Conservation (phyloP, 2,797 vertebrate genomes). For the Megalops cyprinoides region DNA sequence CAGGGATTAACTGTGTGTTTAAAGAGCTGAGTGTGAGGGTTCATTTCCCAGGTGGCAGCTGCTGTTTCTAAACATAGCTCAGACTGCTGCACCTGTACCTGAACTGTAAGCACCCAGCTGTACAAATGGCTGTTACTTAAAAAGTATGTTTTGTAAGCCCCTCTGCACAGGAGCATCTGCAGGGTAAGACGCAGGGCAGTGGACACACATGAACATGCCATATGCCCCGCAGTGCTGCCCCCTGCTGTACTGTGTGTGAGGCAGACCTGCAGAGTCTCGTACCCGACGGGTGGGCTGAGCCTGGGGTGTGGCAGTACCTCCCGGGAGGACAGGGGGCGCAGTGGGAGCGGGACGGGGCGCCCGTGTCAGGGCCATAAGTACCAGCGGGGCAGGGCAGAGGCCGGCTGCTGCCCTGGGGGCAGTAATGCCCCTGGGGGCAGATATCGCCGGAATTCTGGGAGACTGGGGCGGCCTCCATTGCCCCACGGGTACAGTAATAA, state of each 20-base stretch:
- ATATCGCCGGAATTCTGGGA: constrained; percentile 78
- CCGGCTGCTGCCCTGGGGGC: constrained; percentile 75
- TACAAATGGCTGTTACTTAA: too few relatives aligned
- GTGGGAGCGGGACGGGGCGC: constrained; percentile 70
- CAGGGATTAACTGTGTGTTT: too few relatives aligned
- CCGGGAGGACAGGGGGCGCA: constrained; percentile 83
- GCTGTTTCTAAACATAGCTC: too few relatives aligned
- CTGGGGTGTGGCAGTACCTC: constrained; percentile 73
- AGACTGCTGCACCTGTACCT: too few relatives aligned
- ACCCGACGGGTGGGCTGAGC: constrained; percentile 72
- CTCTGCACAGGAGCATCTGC: too few relatives aligned
- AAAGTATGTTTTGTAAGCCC: too few relatives aligned
- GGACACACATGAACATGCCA: too few relatives aligned
- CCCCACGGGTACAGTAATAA: constrained; percentile 71
- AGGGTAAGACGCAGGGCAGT: too few relatives aligned
- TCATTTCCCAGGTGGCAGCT: too few relatives aligned
- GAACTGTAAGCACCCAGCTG: too few relatives aligned
- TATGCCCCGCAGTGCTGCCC: too few relatives aligned
- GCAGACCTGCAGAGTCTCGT: constrained; percentile 14
- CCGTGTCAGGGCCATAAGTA: constrained; percentile 72
- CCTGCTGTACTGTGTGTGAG: background rate
- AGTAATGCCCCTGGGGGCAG: constrained; percentile 87
- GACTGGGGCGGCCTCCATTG: constrained; percentile 67
- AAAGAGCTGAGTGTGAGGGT: too few relatives aligned
- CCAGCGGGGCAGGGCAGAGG: constrained; percentile 84